Base-by-base conservation (phyloP, 1,140 invertebrate genomes). In the Microplitis mediator region DNA sequence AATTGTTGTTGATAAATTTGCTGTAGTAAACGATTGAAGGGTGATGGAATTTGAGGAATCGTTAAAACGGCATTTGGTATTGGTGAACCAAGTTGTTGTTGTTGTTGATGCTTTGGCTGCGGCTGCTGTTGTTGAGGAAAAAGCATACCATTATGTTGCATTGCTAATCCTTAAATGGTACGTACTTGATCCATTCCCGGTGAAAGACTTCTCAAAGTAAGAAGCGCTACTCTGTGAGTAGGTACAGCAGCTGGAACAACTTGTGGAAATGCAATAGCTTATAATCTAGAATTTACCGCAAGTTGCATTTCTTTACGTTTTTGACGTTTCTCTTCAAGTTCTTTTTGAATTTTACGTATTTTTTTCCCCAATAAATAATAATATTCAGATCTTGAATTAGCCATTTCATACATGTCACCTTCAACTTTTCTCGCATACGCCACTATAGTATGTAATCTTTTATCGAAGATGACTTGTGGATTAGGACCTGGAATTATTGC, bases 271-370 rank as follows among this genome's bases (percentile, higher is more conserved):
- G 79, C 82, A 36, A 80, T 82, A 6, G 83, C 81, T 75, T 81
- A 79, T n/a, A 86, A 68, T 69, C 79, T 73, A 0, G 81, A 71
- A 11, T 78, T 78, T 5, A 77, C 64, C 3, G 78, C 65, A 56
- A 77, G 80, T 0, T 82, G 75, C 0, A 91, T 92, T 81, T 96
- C 94, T 87, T 96, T 95, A 65, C 97, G 90, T 81, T 95, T 95
- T 73, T 96, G 93, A 63, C 93, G 87, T 81, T 95, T 95, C 79
- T 95, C 94, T 79, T 95, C 93, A 16, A 99, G 86, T 85, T 99
- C 98, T 83, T 99, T 99, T 84, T 99, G 98, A 75, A 99, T 99
- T 87, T 99, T 99, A 83, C 99, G 99, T 75, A 99, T 99, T 85
- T 99, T 99, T 81, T 99, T 98, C 0, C 98, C 98, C 14, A 99